Conservation (phyloP, 2,113 vertebrate species). For the Acanthisitta chloris region DNA sequence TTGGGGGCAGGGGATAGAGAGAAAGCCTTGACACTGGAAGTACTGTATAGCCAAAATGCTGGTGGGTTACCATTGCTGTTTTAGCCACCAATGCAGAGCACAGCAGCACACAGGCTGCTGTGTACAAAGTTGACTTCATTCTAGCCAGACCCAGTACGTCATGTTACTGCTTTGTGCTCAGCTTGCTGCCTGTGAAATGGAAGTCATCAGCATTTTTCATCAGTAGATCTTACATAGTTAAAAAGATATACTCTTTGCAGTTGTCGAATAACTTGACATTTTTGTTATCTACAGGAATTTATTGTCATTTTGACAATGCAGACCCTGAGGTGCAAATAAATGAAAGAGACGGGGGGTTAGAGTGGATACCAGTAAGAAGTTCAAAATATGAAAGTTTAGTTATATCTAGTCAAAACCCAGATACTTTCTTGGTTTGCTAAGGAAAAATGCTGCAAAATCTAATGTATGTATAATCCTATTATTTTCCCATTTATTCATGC, state of each 20-base stretch:
- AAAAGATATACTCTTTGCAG: accelerated
- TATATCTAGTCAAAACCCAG: not conserved
- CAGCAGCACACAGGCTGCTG: not conserved
- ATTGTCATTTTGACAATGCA: not conserved
- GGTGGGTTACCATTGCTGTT: not conserved
- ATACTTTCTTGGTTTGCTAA: not conserved
- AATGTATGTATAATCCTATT: not conserved
- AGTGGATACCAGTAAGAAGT: not conserved
- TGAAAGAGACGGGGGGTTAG: not conserved
- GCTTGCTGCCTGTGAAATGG: not conserved
- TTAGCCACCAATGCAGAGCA: not conserved
- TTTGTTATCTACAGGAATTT: not conserved
- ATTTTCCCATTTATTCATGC: not conserved
- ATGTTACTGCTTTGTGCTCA: not conserved
- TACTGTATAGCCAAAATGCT: not conserved
- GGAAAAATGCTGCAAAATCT: not conserved
- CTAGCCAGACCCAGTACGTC: not conserved
- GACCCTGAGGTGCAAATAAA: not conserved
- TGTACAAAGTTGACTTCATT: not conserved
- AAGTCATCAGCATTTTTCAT: not conserved
- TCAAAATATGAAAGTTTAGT: not conserved
- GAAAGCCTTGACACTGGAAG: not conserved
- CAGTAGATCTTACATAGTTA: not conserved
- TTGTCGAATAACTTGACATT: not conserved
- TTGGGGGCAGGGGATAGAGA: not conserved